Percentiles rank a stretch among this genome's conserved stretches.
phyloP scores from a whole-genome alignment of 2,888 invertebrate genomes.

The Ectobius pallidus region DNA sequence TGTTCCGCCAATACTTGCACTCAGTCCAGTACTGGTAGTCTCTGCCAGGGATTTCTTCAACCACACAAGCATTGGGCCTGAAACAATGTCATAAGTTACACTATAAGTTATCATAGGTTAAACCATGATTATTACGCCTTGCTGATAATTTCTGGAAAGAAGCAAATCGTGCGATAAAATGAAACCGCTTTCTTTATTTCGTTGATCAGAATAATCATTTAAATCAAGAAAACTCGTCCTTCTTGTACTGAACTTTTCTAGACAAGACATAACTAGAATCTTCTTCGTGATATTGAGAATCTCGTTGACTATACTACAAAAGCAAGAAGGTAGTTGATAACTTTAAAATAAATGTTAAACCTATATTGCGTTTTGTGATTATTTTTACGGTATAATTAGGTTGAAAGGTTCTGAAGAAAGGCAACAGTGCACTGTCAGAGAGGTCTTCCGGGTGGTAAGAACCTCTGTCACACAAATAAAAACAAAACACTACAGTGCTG shows the following conservation, averaged over 20 bases:
- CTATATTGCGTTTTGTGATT: too few species aligned
- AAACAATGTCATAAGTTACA: slow-evolving; percentile 14
- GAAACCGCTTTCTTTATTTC: background rate
- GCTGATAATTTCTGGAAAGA: background rate
- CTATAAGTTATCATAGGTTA: background rate
- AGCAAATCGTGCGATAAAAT: background rate
- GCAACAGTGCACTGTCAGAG: too few species aligned
- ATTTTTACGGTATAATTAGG: too few species aligned
- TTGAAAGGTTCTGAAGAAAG: too few species aligned
- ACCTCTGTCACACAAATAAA: too few species aligned
- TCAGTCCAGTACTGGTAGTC: slow-evolving; percentile 54
- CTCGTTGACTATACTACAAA: too few species aligned
- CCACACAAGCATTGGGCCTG: slow-evolving; percentile 56
- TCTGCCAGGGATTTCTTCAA: slow-evolving; percentile 54
- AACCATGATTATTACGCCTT: background rate
- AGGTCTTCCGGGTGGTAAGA: too few species aligned
- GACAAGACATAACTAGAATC: too few species aligned
- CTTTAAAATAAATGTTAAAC: too few species aligned
- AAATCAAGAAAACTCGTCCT: background rate
- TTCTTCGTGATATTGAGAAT: too few species aligned
- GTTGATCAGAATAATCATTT: background rate
- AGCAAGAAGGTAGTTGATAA: too few species aligned
- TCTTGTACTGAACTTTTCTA: background rate
- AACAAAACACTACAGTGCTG: too few species aligned
- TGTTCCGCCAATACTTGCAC: slow-evolving; percentile 54